A percentile compares a stretch with the other conserved stretches of the same genome.
These are phyloP conservation scores for Leptinotarsa peninsularis DNA, from an alignment of 2,888 invertebrate genomes.

Conservation along the genomic window DNA sequence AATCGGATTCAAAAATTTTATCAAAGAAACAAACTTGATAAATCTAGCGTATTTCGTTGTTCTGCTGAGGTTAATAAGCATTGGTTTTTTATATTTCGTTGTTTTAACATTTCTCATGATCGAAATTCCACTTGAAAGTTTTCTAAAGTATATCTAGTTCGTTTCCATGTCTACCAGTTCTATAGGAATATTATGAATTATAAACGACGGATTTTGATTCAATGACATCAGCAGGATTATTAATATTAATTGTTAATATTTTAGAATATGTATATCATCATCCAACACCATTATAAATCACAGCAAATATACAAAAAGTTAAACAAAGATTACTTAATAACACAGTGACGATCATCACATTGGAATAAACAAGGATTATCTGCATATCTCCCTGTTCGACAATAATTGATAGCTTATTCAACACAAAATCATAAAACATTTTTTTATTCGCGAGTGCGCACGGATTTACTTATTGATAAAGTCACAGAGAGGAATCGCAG, in stretches of 20 bases:
- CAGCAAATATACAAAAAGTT: slow-evolving; percentile 63
- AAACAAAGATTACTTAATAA: slow-evolving; percentile 57
- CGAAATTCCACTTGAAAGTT: slow-evolving; percentile 9
- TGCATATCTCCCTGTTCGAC: slow-evolving; percentile 65
- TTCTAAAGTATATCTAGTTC: slow-evolving; percentile 3
- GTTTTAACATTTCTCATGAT: slow-evolving; percentile 34
- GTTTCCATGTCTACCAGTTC: background rate
- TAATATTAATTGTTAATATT: slow-evolving; percentile 54
- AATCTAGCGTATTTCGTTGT: slow-evolving; percentile 32
- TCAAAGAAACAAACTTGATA: background rate
- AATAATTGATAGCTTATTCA: slow-evolving; percentile 51
- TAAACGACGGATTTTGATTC: slow-evolving; percentile 48
- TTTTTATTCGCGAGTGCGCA: background rate
- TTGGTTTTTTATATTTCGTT: no score
- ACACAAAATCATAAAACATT: background rate
- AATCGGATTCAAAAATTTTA: background rate
- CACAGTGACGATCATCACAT: slow-evolving; percentile 58
- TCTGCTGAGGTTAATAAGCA: no score
- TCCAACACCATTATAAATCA: slow-evolving; percentile 63
- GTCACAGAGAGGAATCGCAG: background rate
- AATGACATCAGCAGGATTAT: slow-evolving; percentile 48
- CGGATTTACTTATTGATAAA: background rate
- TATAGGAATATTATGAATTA: background rate
- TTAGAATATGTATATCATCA: slow-evolving; percentile 62
- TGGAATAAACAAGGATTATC: slow-evolving; percentile 57